phyloP scores from a whole-genome alignment of 2,113 vertebrate genomes.

The Calyptommatus sinebrachiatus region DNA sequence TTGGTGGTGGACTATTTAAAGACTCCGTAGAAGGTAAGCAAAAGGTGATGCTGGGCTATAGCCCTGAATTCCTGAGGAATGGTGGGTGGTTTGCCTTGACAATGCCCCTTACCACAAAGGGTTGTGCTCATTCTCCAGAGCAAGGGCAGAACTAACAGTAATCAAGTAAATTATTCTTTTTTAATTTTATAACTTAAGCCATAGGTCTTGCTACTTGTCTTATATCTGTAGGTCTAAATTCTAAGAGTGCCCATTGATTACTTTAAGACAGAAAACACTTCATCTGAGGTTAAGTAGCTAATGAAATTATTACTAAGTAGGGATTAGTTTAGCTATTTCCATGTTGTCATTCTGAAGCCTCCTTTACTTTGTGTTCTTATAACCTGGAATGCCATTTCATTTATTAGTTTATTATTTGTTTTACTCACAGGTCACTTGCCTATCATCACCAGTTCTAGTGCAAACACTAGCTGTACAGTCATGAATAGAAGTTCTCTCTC shows the following conservation, averaged over 20 bases:
- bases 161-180: constrained; percentile 2
- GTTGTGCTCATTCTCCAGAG: too few relatives aligned
- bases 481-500: constrained; percentile 62
- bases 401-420: constrained; percentile 67
- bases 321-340: constrained; percentile 49
- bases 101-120: too few relatives aligned
- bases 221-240: constrained; percentile 18
- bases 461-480: constrained; percentile 70
- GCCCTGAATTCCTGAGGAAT: too few relatives aligned
- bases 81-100: too few relatives aligned
- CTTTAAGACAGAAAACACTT: constrained; percentile 22
- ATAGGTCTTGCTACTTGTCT: background rate
- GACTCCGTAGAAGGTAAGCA: too few relatives aligned
- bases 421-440: constrained; percentile 70
- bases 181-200: constrained; percentile 3
- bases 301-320: constrained; percentile 49
- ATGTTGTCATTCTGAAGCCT: constrained; percentile 47
- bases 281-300: constrained; percentile 60
- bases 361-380: constrained; percentile 57
- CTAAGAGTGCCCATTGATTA: constrained; percentile 5
- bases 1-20: too few relatives aligned
- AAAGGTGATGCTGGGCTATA: too few relatives aligned
- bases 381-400: constrained; percentile 69
- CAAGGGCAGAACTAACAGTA: too few relatives aligned
- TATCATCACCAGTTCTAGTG: constrained; percentile 64